Base-by-base conservation (phyloP, 2,888 invertebrate genomes). In the Agrilus cyanescens region DNA sequence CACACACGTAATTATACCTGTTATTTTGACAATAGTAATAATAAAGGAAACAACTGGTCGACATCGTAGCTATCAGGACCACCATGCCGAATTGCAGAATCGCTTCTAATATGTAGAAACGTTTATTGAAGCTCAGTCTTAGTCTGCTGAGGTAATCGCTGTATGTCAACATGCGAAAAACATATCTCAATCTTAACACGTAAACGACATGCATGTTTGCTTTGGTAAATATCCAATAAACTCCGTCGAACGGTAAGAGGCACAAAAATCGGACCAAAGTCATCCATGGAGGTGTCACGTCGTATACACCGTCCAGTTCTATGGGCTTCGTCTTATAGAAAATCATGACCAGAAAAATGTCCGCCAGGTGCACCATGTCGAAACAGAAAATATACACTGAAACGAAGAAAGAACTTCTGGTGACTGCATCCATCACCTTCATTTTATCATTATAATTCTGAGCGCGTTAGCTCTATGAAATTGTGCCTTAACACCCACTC, bases 301-400 rank as follows among this genome's bases (percentile, higher is more conserved):
- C 40, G 25, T 49, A 45, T 12, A 46, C 30, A 38, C 49, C 42
- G 20, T 39, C 35, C 14, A 49, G 29, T 38, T 44, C 45, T 7
- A 37, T 18, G 45, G 47, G 49, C 31, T 40, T 30, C 4, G 43
- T 38, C 8, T 37, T 40, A 33, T 48, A 47, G 33, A 41, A 49
- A 4, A 39, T 34, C 18, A 46, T 39, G 41, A 44, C 48, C 16
- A 49, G 47, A 8, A 50, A 13, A 12, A 49, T 38, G 37, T 54
- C 54, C 5, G 49, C 29, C 15, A 42, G 29, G 4, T 51, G 51
- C 12, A 54, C 38, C 2, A 46, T 31, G 15, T 52, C 52, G 12
- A 51, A 40, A 2, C 45, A 38, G 39, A 48, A 53, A 10, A 50
- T 37, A 12, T 47, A 18, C 20, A 40, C 49, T 49, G 33, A n/a